These are phyloP conservation scores for Garrulus glandarius DNA, from an alignment of 2,797 vertebrate genomes.

Conservation along the genomic window DNA sequence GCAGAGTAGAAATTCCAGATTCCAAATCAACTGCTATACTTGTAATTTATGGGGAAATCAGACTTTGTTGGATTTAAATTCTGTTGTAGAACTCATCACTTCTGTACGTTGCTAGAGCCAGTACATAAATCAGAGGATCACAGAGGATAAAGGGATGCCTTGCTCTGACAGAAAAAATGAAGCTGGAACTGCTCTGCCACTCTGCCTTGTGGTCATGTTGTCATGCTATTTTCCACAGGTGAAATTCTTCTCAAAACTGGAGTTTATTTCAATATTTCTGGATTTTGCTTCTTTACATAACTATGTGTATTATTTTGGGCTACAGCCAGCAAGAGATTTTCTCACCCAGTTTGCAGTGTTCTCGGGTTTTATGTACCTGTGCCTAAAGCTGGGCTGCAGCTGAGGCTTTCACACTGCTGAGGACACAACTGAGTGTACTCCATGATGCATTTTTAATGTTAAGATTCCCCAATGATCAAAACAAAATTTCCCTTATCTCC, in stretches of 20 bases:
- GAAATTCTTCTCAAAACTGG: background rate
- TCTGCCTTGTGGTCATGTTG: background rate
- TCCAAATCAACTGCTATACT: background rate
- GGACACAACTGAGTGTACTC: background rate
- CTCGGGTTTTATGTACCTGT: background rate
- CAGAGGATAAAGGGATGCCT: background rate
- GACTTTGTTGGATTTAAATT: background rate
- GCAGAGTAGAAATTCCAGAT: background rate
- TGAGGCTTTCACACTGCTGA: background rate
- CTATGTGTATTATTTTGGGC: accelerated
- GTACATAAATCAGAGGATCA: background rate
- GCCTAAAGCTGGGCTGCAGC: background rate
- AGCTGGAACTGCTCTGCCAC: background rate
- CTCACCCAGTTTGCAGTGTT: background rate
- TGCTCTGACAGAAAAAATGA: background rate
- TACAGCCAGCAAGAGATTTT: background rate
- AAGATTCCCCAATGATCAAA: background rate
- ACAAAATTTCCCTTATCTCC: background rate
- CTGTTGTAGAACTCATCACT: background rate
- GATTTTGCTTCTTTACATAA: background rate
- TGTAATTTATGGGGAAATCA: background rate
- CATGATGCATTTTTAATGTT: background rate
- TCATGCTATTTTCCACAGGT: background rate
- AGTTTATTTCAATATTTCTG: background rate
- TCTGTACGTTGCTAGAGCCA: background rate